Percentiles rank a stretch among this genome's conserved stretches.
phyloP scores from a whole-genome alignment of 1,140 invertebrate genomes.

The Scylla paramamosain region DNA sequence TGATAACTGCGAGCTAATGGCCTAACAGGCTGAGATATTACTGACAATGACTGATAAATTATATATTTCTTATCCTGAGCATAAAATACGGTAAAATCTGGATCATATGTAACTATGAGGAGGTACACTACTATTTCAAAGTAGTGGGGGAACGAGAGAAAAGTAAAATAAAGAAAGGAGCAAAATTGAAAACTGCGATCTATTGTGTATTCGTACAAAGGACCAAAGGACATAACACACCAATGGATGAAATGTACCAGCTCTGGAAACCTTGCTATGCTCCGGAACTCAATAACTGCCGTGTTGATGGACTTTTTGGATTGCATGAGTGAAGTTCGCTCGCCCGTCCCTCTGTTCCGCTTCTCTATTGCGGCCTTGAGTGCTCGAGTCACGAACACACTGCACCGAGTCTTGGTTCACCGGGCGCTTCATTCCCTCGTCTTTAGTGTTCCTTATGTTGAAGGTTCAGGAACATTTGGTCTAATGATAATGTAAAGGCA shows the following conservation, averaged over 20 bases:
- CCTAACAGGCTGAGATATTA: no score
- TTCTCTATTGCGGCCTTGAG: background rate
- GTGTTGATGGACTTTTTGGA: background rate
- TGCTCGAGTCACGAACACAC: background rate
- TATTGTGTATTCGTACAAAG: background rate
- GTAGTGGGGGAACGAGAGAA: background rate
- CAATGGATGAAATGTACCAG: background rate
- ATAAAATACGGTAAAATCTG: no score
- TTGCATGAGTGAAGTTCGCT: background rate
- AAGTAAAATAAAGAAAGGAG: background rate
- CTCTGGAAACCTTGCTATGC: background rate
- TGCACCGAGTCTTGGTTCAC: background rate
- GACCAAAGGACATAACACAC: background rate
- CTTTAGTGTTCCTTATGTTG: background rate
- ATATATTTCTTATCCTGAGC: no score
- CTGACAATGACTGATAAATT: no score
- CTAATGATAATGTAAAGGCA: background rate
- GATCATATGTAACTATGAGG: background rate
- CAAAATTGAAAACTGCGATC: background rate
- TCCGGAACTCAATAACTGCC: background rate
- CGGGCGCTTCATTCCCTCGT: no score
- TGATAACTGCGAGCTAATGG: background rate
- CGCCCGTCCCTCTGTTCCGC: background rate
- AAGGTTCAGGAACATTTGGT: background rate
- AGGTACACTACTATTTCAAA: background rate